These are phyloP conservation scores for Herpetotheres cachinnans DNA, from an alignment of 2,113 vertebrate genomes.

Conservation along the genomic window DNA sequence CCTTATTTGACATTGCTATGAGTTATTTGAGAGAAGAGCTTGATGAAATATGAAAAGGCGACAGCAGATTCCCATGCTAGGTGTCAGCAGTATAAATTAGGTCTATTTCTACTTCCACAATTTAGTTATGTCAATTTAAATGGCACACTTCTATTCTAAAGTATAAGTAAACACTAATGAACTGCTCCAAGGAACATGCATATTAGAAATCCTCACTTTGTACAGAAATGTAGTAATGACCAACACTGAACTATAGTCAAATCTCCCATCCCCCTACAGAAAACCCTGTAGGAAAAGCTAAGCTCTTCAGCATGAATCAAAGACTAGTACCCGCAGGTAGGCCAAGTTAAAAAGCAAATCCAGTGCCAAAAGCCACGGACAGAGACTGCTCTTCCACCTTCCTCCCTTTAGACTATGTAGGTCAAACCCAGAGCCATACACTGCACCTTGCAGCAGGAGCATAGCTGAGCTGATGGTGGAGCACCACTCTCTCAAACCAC, in stretches of 20 bases:
- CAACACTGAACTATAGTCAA: not conserved
- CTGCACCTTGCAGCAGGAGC: not conserved
- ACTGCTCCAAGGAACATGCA: not conserved
- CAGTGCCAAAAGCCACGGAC: not conserved
- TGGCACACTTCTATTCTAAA: not conserved
- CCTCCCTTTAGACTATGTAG: not conserved
- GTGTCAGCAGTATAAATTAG: not conserved
- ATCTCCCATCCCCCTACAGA: not conserved
- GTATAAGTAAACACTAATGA: not conserved
- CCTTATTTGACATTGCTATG: not conserved
- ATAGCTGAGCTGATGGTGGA: not conserved
- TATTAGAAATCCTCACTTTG: not conserved
- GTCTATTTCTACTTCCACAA: not conserved
- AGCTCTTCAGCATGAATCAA: not conserved
- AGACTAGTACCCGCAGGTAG: not conserved
- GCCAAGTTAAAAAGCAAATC: not conserved
- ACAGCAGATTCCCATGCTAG: not conserved
- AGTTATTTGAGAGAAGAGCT: not conserved
- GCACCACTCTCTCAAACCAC: not conserved
- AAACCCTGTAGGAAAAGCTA: not conserved
- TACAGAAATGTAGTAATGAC: not conserved
- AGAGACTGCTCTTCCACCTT: not conserved
- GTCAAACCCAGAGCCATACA: not conserved
- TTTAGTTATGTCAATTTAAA: not conserved
- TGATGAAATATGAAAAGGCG: not conserved